A percentile compares a stretch with the other conserved stretches of the same genome.
Conservation (phyloP, 1,140 invertebrate genomes). For the Battus philenor region DNA sequence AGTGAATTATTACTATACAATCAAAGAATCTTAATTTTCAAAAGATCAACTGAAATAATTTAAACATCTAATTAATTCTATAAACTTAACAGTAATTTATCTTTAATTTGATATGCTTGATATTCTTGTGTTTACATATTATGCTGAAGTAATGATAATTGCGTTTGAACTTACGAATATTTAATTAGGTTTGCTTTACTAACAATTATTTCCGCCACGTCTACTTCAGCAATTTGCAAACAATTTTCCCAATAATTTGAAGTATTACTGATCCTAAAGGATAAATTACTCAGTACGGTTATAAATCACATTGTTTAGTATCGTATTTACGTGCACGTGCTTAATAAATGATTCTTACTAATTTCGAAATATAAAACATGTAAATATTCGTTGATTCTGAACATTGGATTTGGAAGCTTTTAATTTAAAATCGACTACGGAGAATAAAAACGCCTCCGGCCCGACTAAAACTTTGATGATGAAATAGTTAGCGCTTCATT, state of each 20-base stretch:
- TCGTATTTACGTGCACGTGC: constrained; percentile 44
- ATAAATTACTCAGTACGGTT: constrained; percentile 25
- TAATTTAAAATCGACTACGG: constrained; percentile 43
- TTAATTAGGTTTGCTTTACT: too few species aligned
- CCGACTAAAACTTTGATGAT: constrained; percentile 29
- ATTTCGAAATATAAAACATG: constrained; percentile 57
- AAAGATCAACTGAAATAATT: constrained; percentile 50
- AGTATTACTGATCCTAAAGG: constrained; percentile 19
- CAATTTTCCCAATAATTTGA: constrained; percentile 10
- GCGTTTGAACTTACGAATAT: not conserved
- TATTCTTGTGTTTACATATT: constrained; percentile 56
- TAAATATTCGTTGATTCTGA: constrained; percentile 72
- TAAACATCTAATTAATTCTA: constrained; percentile 36
- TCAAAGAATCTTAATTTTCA: constrained; percentile 42
- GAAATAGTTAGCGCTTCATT: constrained; percentile 23
- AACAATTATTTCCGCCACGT: constrained; percentile 1
- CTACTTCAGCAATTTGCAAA: constrained; percentile 25
- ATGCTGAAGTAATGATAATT: constrained; percentile 29
- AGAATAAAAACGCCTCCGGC: constrained; percentile 31
- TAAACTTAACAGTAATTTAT: constrained; percentile 51
- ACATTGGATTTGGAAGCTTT: constrained; percentile 63
- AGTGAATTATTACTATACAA: constrained; percentile 57
- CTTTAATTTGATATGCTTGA: constrained; percentile 68
- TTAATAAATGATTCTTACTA: constrained; percentile 28
- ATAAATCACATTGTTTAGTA: constrained; percentile 38